phyloP scores from a whole-genome alignment of 2,888 invertebrate genomes.

The Neoascia interrupta region DNA sequence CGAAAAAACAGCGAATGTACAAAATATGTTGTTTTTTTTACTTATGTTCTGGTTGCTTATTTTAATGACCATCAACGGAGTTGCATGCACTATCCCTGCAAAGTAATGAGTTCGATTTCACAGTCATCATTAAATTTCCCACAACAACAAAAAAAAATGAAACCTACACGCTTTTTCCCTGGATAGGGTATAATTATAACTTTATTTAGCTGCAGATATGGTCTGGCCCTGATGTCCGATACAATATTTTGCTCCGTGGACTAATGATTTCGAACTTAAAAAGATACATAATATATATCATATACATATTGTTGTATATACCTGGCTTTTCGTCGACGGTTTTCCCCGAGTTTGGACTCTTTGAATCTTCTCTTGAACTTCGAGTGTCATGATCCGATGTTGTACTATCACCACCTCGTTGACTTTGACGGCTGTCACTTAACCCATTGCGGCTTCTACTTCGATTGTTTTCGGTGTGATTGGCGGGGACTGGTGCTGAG shows the following conservation, averaged over 20 bases:
- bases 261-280: no score
- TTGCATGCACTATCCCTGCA: conserved; percentile 19
- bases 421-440: conserved; percentile 53
- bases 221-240: no score
- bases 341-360: conserved; percentile 78
- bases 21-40: conserved; percentile 20
- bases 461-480: conserved; percentile 46
- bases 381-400: conserved; percentile 78
- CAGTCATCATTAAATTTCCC: conserved; percentile 26
- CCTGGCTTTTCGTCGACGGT: conserved; percentile 77
- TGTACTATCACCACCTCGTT: conserved; percentile 74
- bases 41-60: neutral
- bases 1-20: neutral
- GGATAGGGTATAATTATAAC: conserved; percentile 13
- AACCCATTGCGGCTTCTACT: conserved; percentile 68
- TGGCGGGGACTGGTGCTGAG: conserved; percentile 66
- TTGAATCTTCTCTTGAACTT: conserved; percentile 79
- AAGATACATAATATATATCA: no score
- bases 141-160: neutral
- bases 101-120: conserved; percentile 42
- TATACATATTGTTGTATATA: conserved; percentile 61
- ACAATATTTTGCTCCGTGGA: no score
- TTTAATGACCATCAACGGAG: conserved; percentile 36
- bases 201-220: no score
- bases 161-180: neutral